Conservation (phyloP, 2,113 vertebrate species). For the Prionailurus bengalensis region DNA sequence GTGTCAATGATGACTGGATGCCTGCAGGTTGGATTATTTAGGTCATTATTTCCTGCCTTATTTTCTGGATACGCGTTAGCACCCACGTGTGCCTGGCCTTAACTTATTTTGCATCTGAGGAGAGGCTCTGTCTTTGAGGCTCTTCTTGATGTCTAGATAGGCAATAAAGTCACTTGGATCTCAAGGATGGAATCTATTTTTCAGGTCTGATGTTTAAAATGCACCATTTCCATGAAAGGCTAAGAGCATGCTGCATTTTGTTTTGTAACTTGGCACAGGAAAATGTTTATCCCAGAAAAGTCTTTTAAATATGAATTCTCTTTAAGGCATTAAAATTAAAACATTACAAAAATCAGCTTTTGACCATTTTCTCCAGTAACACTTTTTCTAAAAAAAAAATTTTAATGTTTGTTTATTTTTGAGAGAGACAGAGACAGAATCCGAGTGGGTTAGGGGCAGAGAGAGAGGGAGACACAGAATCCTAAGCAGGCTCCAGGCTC, state of each 20-base stretch:
- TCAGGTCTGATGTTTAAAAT: conserved; percentile 57
- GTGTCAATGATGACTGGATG: not conserved
- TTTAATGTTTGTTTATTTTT: too few relatives aligned
- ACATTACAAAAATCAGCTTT: not conserved
- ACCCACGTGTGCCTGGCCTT: not conserved
- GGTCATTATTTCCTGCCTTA: not conserved
- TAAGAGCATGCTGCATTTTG: conserved; percentile 39
- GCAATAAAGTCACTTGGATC: conserved; percentile 40
- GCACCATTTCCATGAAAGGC: not conserved
- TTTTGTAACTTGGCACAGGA: conserved; percentile 14
- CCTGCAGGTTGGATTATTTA: not conserved
- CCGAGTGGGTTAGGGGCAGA: too few relatives aligned
- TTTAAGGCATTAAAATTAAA: conserved; percentile 26
- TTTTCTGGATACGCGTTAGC: not conserved
- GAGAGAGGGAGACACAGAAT: too few relatives aligned
- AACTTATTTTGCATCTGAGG: not conserved
- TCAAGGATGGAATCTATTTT: not conserved
- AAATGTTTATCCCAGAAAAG: not conserved
- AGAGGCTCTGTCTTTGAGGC: not conserved
- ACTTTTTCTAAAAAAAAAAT: not conserved
- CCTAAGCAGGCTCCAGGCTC: too few relatives aligned
- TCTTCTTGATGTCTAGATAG: not conserved
- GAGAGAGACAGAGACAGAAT: too few relatives aligned
- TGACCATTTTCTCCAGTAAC: not conserved
- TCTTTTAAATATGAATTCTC: not conserved